phyloP scores from a whole-genome alignment of 2,888 invertebrate genomes.

The Teleiodes luculella region DNA sequence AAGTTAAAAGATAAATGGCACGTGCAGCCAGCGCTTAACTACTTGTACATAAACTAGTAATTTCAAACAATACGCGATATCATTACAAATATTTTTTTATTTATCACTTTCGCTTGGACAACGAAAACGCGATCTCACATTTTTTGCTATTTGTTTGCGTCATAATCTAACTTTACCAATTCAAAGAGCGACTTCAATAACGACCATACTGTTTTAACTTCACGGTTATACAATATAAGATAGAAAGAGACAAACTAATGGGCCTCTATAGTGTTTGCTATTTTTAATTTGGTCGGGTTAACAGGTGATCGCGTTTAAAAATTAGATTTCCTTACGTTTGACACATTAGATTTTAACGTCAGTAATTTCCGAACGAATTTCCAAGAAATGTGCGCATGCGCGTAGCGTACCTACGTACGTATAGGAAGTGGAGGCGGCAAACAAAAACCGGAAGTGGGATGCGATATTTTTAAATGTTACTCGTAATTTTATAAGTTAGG shows the following conservation, averaged over 20 bases:
- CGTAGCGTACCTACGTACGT: too few relatives aligned
- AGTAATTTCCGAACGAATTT: background rate
- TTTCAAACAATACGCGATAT: conserved; percentile 3
- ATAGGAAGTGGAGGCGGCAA: too few relatives aligned
- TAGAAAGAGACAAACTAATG: conserved; percentile 2
- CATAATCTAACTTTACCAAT: background rate
- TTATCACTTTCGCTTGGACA: conserved; percentile 6
- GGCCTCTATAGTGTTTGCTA: background rate
- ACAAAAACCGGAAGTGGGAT: too few relatives aligned
- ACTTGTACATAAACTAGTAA: background rate
- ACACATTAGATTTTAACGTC: conserved; percentile 1
- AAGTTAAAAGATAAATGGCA: conserved; percentile 49
- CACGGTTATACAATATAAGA: background rate
- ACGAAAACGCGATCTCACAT: conserved; percentile 6
- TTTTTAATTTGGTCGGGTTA: background rate
- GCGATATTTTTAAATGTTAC: too few relatives aligned
- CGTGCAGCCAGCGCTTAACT: background rate
- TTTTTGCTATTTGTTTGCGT: too few relatives aligned
- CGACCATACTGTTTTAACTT: background rate
- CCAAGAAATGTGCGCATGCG: background rate
- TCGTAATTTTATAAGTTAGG: too few relatives aligned
- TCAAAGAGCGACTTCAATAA: background rate
- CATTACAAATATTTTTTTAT: background rate
- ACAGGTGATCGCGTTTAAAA: background rate
- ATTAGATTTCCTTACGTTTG: background rate